phyloP scores from a whole-genome alignment of 2,797 vertebrate species.

The Moxostoma hubbsi region DNA sequence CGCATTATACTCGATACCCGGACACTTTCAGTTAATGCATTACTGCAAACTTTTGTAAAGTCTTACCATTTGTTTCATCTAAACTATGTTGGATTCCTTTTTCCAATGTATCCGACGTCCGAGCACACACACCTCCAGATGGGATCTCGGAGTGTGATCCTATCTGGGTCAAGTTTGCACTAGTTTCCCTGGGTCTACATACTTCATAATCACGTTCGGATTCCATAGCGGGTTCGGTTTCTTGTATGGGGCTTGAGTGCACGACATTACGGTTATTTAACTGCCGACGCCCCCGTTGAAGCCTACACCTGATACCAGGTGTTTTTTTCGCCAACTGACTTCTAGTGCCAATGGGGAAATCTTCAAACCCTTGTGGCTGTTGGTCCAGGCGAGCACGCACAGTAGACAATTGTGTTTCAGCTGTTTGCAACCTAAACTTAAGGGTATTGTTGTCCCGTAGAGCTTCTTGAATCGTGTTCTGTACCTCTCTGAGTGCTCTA shows the following conservation, averaged over 20 bases:
- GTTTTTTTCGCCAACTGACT: not conserved
- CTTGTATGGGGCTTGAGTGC: constrained; percentile 3
- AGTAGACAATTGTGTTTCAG: constrained; percentile 54
- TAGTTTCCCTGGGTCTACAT: not conserved
- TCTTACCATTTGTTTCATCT: constrained; percentile 32
- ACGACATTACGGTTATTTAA: constrained; percentile 17
- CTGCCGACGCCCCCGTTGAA: constrained; percentile 30
- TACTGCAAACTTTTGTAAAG: not conserved
- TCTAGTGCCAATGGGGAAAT: not conserved
- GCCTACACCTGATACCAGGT: not conserved
- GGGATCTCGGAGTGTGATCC: constrained; percentile 53
- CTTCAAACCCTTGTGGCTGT: not conserved
- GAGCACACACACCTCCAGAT: constrained; percentile 53
- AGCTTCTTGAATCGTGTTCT: constrained; percentile 62
- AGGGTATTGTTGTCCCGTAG: constrained; percentile 61
- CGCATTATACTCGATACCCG: not conserved
- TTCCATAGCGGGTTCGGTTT: not conserved
- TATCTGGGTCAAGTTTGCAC: not conserved
- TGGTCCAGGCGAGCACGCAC: constrained; percentile 36
- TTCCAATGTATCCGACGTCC: constrained; percentile 33
- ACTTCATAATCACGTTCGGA: constrained; percentile 4
- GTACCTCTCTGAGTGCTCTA: constrained; percentile 59
- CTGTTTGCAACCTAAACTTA: constrained; percentile 52
- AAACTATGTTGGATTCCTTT: not conserved
- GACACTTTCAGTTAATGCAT: too few relatives aligned